Base-by-base conservation (phyloP, 2,888 invertebrate genomes). In the Spilarctia lutea region DNA sequence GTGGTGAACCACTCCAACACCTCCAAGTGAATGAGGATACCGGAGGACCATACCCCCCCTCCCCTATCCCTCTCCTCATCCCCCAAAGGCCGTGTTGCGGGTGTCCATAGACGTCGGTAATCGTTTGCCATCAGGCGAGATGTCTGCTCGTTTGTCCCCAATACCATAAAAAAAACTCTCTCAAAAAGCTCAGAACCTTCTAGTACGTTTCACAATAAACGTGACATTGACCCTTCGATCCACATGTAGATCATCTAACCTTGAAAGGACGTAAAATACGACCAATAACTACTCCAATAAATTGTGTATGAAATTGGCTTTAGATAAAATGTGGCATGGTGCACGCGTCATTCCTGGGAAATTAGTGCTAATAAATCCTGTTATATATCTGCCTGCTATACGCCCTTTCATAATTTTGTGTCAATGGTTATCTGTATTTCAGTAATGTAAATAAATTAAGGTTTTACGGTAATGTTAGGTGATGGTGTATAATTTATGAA, bases 201-300 rank as follows among this genome's bases (percentile, higher is more conserved):
- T n/a, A 35, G 35, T 35, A 35, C 6, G 6, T 35, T 35, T 35
- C 8, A 39, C 8, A 7, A 39, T 30, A 48, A 20, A 11, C 24
- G 13, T 68, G 30, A 30, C 68, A 24, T 48, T 68, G 48, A 33
- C 30, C 48, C 24, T 68, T 68, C 68, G 24, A 48, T 11, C 33
- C 33, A 48, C 30, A 48, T 68, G 30, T n/a, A n/a, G n/a, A n/a
- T n/a, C n/a, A 68, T 68, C 68, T 48, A 33, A 30, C 68, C 68
- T 68, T 68, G 68, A 33, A 33, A 68, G 48, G 24, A 68, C 30
- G 48, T 67, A 20, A 67, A 42, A 48, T 68, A 68, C 33, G 24
- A 11, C 33, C 48, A 33, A 68, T 20, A 68, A 45, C 67, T 68
- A 67, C 27, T 20, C 13, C 24, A 33, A 68, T 68, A 68, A 48